phyloP scores from a whole-genome alignment of 1,140 invertebrate species.

The Drosophila bifasciata region DNA sequence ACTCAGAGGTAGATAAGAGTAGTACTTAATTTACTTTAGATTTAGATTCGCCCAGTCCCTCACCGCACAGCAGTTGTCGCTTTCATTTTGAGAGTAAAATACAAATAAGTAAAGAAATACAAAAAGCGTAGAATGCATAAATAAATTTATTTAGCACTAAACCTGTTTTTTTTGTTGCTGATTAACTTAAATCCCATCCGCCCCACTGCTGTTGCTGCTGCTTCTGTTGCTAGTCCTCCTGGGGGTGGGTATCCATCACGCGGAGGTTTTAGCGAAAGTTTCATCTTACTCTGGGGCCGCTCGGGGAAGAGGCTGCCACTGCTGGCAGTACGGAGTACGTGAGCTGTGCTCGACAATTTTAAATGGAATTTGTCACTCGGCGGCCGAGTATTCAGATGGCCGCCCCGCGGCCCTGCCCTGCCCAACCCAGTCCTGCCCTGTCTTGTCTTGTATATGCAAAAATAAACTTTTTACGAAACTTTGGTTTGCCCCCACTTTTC shows the following conservation, averaged over 20 bases:
- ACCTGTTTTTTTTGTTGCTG: slow-evolving; percentile 82
- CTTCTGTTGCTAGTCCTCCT: slow-evolving; percentile 18
- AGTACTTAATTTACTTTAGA: too few relatives aligned
- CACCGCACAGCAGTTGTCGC: too few relatives aligned
- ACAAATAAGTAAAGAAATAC: too few relatives aligned
- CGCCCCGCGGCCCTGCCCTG: neutral
- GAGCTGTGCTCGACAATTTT: slow-evolving; percentile 80
- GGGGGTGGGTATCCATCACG: slow-evolving; percentile 72
- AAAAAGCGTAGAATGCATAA: slow-evolving; percentile 48
- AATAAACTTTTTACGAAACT: slow-evolving; percentile 81
- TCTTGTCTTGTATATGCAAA: slow-evolving; percentile 70
- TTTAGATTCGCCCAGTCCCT: neutral
- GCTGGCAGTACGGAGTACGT: slow-evolving; percentile 55
- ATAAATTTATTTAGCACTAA: slow-evolving; percentile 78
- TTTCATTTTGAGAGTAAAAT: too few relatives aligned
- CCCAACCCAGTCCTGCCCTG: neutral
- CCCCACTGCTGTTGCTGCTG: slow-evolving; percentile 41
- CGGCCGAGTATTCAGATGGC: slow-evolving; percentile 41
- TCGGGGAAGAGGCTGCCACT: slow-evolving; percentile 4
- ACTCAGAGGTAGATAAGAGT: too few relatives aligned
- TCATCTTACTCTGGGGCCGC: slow-evolving; percentile 73
- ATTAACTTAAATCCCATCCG: slow-evolving; percentile 73
- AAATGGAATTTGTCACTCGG: slow-evolving; percentile 83
- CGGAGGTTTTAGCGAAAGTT: slow-evolving; percentile 74
- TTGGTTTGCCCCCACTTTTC: slow-evolving; percentile 51